Percentiles rank a stretch among this genome's conserved stretches.
phyloP scores from a whole-genome alignment of 1,140 invertebrate species.

The Drosophila lini region DNA sequence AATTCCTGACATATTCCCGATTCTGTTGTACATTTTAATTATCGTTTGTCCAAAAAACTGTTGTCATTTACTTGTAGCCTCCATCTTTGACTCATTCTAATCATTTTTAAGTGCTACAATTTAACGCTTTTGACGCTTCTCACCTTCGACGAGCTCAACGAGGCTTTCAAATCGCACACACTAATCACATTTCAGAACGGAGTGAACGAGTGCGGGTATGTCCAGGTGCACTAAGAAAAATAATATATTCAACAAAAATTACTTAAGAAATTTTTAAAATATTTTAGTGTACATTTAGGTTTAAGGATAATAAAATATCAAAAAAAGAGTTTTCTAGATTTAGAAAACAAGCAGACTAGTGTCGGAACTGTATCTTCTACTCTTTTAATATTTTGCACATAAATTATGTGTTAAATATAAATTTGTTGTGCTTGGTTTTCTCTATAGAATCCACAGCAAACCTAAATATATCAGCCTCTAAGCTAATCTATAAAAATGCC shows the following conservation, averaged over 20 bases:
- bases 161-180: constrained; percentile 38
- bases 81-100: constrained; percentile 33
- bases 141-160: constrained; percentile 59
- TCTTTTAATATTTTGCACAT: background rate
- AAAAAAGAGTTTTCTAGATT: no score
- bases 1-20: background rate
- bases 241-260: background rate
- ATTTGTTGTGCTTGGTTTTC: background rate
- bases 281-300: background rate
- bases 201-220: constrained; percentile 1
- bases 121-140: constrained; percentile 67
- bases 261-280: rapidly evolving
- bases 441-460: background rate
- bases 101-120: constrained; percentile 56
- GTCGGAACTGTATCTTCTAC: rapidly evolving
- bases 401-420: background rate
- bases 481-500: background rate
- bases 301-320: background rate
- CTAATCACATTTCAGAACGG: constrained; percentile 49
- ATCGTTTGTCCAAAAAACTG: constrained; percentile 7
- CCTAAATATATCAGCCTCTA: background rate
- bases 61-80: constrained; percentile 8
- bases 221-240: background rate
- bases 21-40: background rate
- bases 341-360: background rate